These are phyloP conservation scores for Fregetta grallaria DNA, from an alignment of 2,113 vertebrate species.

Conservation along the genomic window DNA sequence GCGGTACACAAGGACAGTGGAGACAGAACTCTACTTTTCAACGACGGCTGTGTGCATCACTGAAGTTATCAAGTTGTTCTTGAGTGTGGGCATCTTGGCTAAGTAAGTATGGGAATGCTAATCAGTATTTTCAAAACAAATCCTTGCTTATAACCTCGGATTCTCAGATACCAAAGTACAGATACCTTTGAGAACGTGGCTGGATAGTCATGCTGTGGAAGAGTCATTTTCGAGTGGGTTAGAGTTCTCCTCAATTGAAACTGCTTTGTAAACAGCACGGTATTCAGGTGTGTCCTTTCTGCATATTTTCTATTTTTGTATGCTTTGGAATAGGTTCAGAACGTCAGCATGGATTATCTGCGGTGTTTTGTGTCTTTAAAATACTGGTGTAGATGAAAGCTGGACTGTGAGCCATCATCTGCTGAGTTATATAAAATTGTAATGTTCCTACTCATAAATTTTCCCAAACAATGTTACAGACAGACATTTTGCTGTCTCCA, in stretches of 20 bases:
- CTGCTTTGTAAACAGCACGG: background rate
- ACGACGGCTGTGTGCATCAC: slow-evolving; percentile 91
- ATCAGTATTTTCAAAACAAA: background rate
- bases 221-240: background rate
- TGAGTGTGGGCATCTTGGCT: slow-evolving; percentile 89
- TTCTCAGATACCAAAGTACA: background rate
- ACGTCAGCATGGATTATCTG: background rate
- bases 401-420: background rate
- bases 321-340: slow-evolving; percentile 8
- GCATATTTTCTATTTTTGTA: background rate
- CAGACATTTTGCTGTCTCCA: background rate
- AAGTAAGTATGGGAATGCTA: slow-evolving; percentile 80
- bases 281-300: background rate
- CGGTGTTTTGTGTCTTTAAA: background rate
- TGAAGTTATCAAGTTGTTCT: slow-evolving; percentile 89
- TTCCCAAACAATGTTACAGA: background rate
- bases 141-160: background rate
- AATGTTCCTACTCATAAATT: background rate
- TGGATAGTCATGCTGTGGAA: background rate
- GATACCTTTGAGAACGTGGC: background rate
- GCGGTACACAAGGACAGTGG: slow-evolving; percentile 86
- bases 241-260: background rate
- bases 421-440: background rate
- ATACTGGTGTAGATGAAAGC: background rate
- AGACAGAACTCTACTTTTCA: slow-evolving; percentile 87